phyloP scores from a whole-genome alignment of 1,140 invertebrate genomes.

The Drosophila ercepeae region DNA sequence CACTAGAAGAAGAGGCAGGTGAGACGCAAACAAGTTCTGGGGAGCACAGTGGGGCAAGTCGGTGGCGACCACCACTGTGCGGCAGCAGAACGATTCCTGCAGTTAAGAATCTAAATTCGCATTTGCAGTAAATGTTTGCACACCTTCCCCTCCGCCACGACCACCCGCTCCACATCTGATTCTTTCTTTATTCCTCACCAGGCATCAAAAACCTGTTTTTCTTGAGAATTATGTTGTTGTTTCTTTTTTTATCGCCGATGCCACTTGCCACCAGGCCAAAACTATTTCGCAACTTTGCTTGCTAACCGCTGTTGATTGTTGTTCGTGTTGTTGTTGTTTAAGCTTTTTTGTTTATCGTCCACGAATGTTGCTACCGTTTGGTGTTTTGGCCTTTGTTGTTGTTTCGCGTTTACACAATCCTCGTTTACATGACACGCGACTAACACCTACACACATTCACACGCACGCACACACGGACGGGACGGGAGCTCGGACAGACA shows the following conservation, averaged over 20 bases:
- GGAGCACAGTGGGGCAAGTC: constrained; percentile 22
- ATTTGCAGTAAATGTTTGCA: constrained; percentile 39
- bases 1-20: not conserved
- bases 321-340: constrained; percentile 1
- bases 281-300: constrained; percentile 53
- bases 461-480: constrained; percentile 7
- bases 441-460: constrained; percentile 6
- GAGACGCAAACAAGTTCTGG: constrained; percentile 39
- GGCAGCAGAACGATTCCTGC: constrained; percentile 6
- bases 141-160: not conserved
- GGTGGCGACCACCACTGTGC: constrained; percentile 24
- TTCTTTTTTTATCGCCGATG: constrained; percentile 40
- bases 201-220: constrained; percentile 44
- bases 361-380: constrained; percentile 36
- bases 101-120: constrained; percentile 33
- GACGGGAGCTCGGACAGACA: constrained; percentile 3
- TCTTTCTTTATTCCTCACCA: constrained; percentile 3
- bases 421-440: constrained; percentile 45
- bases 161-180: not conserved
- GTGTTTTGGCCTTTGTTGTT: constrained; percentile 9
- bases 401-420: constrained; percentile 46
- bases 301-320: constrained; percentile 3
- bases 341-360: constrained; percentile 13
- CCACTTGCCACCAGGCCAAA: constrained; percentile 44
- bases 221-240: constrained; percentile 40